A percentile compares a stretch with the other conserved stretches of the same genome.
phyloP scores from a whole-genome alignment of 2,113 vertebrate genomes.

The Campylomormyrus numenius region DNA sequence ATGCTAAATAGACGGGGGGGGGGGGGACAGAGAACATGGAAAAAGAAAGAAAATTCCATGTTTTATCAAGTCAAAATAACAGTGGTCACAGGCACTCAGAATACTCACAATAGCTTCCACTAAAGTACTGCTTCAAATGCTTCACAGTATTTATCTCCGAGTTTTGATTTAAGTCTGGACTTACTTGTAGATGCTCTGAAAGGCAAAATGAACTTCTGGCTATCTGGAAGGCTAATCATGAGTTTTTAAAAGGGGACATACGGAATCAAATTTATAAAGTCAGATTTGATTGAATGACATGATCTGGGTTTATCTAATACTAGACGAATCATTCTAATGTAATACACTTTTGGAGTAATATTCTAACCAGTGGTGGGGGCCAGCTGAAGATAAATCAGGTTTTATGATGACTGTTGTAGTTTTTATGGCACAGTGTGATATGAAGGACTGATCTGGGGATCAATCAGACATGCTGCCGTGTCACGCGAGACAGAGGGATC shows the following conservation, averaged over 20 bases:
- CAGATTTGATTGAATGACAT: constrained; percentile 49
- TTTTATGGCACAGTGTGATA: constrained; percentile 57
- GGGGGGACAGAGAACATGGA: too few species aligned
- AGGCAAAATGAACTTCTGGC: neutral
- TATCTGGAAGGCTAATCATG: neutral
- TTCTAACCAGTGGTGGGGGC: constrained; percentile 50
- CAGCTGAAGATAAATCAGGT: constrained; percentile 57
- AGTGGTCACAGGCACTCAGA: neutral
- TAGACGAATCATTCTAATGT: constrained; percentile 58
- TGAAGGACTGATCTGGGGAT: constrained; percentile 62
- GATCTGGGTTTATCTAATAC: constrained; percentile 56
- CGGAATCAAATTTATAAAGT: constrained; percentile 40
- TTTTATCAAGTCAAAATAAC: neutral
- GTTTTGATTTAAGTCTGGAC: neutral
- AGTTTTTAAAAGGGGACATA: constrained; percentile 33
- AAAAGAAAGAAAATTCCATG: neutral
- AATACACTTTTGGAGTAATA: constrained; percentile 64
- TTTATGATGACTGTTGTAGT: constrained; percentile 65
- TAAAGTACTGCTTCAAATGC: neutral
- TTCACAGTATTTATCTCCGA: too few species aligned
- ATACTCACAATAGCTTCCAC: neutral
- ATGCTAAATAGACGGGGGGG: neutral
- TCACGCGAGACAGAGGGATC: constrained; percentile 45
- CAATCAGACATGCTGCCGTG: constrained; percentile 61
- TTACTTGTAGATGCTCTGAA: neutral